Evolutionary conservation across 1,140 invertebrate species (phyloP), one percentile per base, ranked within the genome.

Genomic region (Cephus cinctus): DNA sequence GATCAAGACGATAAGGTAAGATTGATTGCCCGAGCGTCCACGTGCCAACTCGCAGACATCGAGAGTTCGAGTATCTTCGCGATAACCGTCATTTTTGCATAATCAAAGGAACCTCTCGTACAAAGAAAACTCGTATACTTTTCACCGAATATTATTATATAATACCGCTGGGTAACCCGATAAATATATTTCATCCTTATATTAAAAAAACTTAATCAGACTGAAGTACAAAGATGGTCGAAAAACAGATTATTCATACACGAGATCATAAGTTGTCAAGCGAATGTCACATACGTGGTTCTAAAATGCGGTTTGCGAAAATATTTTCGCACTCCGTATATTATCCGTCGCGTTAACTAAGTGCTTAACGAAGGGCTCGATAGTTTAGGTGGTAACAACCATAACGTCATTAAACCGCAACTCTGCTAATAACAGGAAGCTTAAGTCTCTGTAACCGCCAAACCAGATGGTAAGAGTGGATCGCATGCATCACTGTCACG

Each of bases 341-440:
- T n/a, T n/a, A n/a, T n/a, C n/a, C n/a, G n/a, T n/a, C n/a, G n/a
- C n/a, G n/a, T n/a, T n/a, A n/a, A n/a, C 31, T 21, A 38, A 50
- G 25, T 27, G 25, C 25, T 27, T 50, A 50, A 50, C 18, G 36
- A 32, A 43, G 34, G 20, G 15, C 18, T 9, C 8, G 15, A 14
- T 18, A 43, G 27, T 42, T 38, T 34, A 14, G 21, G 18, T n/a
- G 6, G 31, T 9, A 14, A 18, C 20, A 18, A 47, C 43, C 25
- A 40, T 52, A 48, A 61, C 53, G 44, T 60, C 52, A 48, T 65
- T 64, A 64, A 56, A 62, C 45, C 47, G 43, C 54, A 58, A 51
- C 40, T 45, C 43, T 50, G 40, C 54, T 54, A 62, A 64, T 61
- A 64, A 58, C 52, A 43, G 39, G 47, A 35, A 16, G 44, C 18